Conservation (phyloP, 2,797 vertebrate genomes). For the Falco cherrug region DNA sequence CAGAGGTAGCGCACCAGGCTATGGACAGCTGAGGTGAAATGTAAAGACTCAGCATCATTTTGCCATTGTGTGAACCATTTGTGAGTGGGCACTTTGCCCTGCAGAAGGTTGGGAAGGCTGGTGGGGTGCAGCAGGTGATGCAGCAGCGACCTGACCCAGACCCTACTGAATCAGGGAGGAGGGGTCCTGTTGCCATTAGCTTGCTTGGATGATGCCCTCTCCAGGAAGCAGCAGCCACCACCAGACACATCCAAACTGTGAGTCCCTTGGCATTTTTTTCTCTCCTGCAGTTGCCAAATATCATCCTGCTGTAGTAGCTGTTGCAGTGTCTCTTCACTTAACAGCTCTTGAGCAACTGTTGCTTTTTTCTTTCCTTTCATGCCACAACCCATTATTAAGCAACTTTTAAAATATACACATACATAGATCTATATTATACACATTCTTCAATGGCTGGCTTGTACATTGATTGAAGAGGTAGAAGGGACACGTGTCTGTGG, state of each 20-base stretch:
- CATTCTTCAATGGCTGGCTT: conserved; percentile 1
- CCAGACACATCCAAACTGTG: not conserved
- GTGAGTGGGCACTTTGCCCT: not conserved
- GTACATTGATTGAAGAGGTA: not conserved
- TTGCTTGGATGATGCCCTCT: not conserved
- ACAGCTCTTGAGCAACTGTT: conserved; percentile 24
- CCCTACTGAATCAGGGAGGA: not conserved
- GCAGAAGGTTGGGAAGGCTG: accelerated
- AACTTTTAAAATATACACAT: conserved; percentile 10
- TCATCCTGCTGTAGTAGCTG: not conserved
- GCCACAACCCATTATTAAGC: conserved; percentile 42
- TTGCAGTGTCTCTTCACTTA: not conserved
- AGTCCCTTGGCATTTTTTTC: not conserved
- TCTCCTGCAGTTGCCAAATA: not conserved
- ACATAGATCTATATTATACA: not conserved
- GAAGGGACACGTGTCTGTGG: not conserved
- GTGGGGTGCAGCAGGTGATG: accelerated
- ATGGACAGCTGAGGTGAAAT: not conserved
- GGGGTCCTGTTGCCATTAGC: not conserved
- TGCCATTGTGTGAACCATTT: accelerated
- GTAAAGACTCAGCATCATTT: not conserved
- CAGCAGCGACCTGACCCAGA: not conserved
- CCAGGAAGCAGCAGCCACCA: not conserved
- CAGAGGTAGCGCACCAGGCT: not conserved
- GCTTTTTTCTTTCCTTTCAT: conserved; percentile 33